Conservation (phyloP, 1,140 invertebrate species). For the Conopomorpha cramerella region DNA sequence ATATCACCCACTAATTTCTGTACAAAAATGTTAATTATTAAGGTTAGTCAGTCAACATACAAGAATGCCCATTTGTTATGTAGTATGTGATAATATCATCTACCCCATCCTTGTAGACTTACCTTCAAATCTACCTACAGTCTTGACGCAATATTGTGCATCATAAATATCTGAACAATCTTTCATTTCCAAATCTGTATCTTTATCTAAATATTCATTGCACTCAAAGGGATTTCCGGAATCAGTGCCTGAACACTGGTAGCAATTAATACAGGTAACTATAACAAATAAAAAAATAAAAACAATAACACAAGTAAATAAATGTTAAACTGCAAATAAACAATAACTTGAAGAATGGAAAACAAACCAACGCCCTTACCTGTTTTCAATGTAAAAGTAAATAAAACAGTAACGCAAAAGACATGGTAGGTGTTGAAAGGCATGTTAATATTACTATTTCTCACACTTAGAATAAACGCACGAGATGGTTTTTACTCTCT, state of each 20-base stretch:
- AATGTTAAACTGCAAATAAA: too few species aligned
- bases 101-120: slow-evolving; percentile 38
- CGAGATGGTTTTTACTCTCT: too few species aligned
- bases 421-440: too few species aligned
- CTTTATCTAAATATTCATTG: slow-evolving; percentile 78
- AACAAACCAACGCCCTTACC: too few species aligned
- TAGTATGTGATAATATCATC: too few species aligned
- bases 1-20: too few species aligned
- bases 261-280: slow-evolving; percentile 78
- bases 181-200: slow-evolving; percentile 70
- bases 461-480: too few species aligned
- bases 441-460: too few species aligned
- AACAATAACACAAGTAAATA: slow-evolving; percentile 12
- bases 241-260: slow-evolving; percentile 86
- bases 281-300: slow-evolving; percentile 22
- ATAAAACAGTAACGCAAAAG: too few species aligned
- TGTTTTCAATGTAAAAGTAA: too few species aligned
- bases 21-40: slow-evolving; percentile 5
- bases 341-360: too few species aligned
- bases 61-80: too few species aligned
- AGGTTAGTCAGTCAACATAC: slow-evolving; percentile 6
- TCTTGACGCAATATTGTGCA: slow-evolving; percentile 91
- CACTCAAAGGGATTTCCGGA: slow-evolving; percentile 81
- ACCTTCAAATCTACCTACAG: slow-evolving; percentile 94
- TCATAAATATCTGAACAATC: slow-evolving; percentile 80